Conservation (phyloP, 2,797 vertebrate genomes). For the Rhinogobio ventralis region DNA sequence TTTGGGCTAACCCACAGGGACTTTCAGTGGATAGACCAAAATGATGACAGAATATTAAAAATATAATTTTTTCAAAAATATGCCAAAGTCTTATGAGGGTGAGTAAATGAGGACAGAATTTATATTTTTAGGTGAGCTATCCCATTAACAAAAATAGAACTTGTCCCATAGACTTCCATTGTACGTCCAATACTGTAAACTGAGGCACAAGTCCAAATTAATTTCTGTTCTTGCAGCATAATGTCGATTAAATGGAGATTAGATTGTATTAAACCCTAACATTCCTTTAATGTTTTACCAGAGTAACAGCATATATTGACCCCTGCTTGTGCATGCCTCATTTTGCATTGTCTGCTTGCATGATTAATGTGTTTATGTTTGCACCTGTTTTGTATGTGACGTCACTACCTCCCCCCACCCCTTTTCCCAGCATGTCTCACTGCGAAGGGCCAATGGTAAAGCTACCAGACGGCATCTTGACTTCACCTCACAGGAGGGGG, state of each 20-base stretch:
- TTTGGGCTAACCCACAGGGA: not conserved
- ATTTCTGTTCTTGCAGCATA: not conserved
- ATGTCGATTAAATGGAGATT: not conserved
- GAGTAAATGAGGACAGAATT: not conserved
- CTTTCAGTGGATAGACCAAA: not conserved
- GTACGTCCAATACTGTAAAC: not conserved
- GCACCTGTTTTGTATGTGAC: constrained; percentile 64
- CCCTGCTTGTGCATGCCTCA: constrained; percentile 16
- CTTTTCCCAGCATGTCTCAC: constrained; percentile 82
- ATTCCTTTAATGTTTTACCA: not conserved
- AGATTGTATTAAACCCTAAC: not conserved
- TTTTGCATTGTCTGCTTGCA: constrained; percentile 55
- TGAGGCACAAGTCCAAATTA: not conserved
- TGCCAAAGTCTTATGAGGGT: not conserved
- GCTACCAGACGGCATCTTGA: constrained; percentile 81
- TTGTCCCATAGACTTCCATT: not conserved
- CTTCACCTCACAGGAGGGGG: constrained; percentile 81
- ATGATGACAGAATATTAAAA: not conserved
- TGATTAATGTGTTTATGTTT: constrained; percentile 63
- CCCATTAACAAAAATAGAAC: not conserved
- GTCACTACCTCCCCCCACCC: constrained; percentile 60
- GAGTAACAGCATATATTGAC: not conserved
- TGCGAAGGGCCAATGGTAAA: constrained; percentile 79
- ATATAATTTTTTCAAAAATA: not conserved
- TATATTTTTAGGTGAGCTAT: not conserved